Evolutionary conservation across 2,797 vertebrate genomes (phyloP).

Genomic region (Phoxinus dragarum): DNA sequence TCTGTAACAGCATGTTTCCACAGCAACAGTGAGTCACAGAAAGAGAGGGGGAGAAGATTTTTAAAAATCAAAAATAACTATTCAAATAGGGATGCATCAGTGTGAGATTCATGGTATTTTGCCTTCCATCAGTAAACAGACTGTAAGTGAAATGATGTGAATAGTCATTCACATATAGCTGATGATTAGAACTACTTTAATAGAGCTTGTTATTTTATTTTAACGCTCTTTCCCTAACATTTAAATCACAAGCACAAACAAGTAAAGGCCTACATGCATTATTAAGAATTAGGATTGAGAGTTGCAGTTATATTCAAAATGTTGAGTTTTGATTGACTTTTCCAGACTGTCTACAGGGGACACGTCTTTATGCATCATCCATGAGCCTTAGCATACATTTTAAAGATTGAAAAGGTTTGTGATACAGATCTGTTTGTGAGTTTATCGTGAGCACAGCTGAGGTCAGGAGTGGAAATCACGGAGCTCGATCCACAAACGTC

Average conservation of each 20-base stretch:
- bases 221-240: not conserved
- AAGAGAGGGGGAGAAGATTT: slow-evolving; percentile 9
- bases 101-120: not conserved
- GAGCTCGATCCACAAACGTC: not conserved
- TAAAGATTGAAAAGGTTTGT: not conserved
- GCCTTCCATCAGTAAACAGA: not conserved
- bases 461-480: slow-evolving; percentile 11
- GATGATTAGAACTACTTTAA: slow-evolving; percentile 14
- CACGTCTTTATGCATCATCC: not conserved
- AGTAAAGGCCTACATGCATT: not conserved
- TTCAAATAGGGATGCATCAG: slow-evolving; percentile 26
- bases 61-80: slow-evolving; percentile 11
- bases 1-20: slow-evolving; percentile 24
- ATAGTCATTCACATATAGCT: not conserved
- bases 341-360: not conserved
- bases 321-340: not conserved
- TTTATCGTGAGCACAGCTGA: not conserved
- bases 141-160: not conserved
- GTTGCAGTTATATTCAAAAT: not conserved
- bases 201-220: not conserved
- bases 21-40: slow-evolving; percentile 35
- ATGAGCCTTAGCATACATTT: not conserved
- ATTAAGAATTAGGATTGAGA: not conserved
- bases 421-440: not conserved
- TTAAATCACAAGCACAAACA: not conserved